These are phyloP conservation scores for Drosophila mimetica DNA, from an alignment of 2,888 invertebrate genomes.

Conservation along the genomic window DNA sequence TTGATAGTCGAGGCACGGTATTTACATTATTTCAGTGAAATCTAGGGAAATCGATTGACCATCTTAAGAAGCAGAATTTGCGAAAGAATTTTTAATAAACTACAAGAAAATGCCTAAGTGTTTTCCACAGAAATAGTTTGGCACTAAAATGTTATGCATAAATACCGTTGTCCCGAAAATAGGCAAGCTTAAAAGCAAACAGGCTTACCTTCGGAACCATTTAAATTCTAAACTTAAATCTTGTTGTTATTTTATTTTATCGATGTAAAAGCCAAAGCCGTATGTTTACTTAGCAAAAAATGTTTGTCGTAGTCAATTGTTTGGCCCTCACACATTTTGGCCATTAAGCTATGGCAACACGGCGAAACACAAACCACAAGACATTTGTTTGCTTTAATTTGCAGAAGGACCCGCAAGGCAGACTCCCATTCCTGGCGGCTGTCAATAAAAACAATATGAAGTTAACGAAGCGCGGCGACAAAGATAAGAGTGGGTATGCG, in stretches of 20 bases:
- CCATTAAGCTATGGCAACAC: conserved; percentile 17
- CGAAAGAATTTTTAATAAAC: neutral
- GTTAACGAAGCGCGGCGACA: conserved; percentile 36
- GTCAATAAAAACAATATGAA: conserved; percentile 41
- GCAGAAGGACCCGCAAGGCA: conserved; percentile 22
- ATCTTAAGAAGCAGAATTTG: neutral
- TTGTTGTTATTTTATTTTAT: neutral
- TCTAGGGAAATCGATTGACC: neutral
- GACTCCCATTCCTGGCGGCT: neutral
- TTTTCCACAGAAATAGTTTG: neutral
- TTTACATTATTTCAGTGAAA: neutral
- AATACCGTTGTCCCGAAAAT: neutral
- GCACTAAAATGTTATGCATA: too few species aligned
- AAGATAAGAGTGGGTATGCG: conserved; percentile 20
- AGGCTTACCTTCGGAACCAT: neutral
- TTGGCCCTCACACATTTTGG: neutral
- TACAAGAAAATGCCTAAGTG: too few species aligned
- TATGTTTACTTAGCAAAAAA: conserved; percentile 5
- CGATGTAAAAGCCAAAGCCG: neutral
- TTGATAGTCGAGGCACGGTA: too few species aligned
- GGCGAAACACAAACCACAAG: conserved; percentile 22
- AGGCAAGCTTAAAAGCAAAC: neutral
- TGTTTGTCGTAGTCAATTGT: conserved; percentile 11
- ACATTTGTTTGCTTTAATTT: conserved; percentile 47
- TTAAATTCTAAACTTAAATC: neutral